Evolutionary conservation across 2,797 vertebrate species (phyloP).

Genomic region (Galagoides demidoff): DNA sequence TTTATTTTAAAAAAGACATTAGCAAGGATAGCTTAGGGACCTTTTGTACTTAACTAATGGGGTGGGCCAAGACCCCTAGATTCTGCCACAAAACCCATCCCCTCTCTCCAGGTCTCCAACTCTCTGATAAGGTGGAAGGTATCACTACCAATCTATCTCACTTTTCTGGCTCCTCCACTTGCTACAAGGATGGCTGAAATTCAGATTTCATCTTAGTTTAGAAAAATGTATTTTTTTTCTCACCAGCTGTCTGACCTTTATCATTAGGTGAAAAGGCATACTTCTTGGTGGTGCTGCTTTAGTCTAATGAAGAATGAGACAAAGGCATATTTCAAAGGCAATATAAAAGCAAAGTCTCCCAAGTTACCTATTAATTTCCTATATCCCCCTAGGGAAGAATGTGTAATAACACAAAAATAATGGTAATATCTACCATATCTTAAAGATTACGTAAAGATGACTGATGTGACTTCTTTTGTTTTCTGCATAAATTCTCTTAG

Average conservation of each 20-base stretch:
- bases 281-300: not conserved
- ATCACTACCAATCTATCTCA: not conserved
- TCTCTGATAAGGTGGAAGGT: not conserved
- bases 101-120: not conserved
- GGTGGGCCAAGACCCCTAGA: not conserved
- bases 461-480: not conserved
- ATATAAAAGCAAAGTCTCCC: not conserved
- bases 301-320: not conserved
- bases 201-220: not conserved
- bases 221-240: conserved; percentile 17
- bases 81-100: not conserved
- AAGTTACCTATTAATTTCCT: not conserved
- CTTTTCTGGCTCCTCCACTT: not conserved
- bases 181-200: not conserved
- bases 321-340: conserved; percentile 14
- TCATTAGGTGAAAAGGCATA: not conserved
- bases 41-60: not conserved
- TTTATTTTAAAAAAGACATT: not conserved
- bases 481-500: conserved; percentile 22
- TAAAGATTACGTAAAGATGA: not conserved
- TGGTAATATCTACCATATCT: not conserved
- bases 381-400: not conserved
- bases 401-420: not conserved
- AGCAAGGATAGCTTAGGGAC: not conserved
- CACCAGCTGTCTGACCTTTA: conserved; percentile 20